Evolutionary conservation across 1,140 invertebrate species (phyloP).

Genomic region (Megathymus violae): DNA sequence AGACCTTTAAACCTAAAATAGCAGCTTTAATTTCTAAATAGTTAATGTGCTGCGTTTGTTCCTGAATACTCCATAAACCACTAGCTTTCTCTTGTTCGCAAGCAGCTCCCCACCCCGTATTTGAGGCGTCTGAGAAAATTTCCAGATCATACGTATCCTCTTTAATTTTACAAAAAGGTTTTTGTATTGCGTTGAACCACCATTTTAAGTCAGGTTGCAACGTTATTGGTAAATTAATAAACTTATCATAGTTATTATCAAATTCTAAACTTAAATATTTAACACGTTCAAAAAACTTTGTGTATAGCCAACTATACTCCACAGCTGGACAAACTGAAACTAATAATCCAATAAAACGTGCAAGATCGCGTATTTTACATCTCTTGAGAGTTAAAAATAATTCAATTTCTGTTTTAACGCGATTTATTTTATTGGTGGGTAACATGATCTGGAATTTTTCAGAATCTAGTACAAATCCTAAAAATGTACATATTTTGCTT

Average conservation of each 20-base stretch:
- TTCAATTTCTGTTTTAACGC: no score
- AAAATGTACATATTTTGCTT: background rate
- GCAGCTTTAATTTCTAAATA: slow-evolving; percentile 1
- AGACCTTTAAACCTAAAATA: slow-evolving; percentile 6
- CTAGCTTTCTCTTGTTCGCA: background rate
- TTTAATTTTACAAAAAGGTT: no score
- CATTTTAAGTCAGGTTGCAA: no score
- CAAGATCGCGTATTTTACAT: slow-evolving; percentile 11
- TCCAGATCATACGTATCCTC: no score
- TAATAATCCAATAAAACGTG: slow-evolving; percentile 8
- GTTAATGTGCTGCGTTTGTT: background rate
- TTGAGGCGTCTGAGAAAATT: background rate
- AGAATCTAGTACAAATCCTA: slow-evolving; percentile 23
- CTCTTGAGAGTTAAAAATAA: slow-evolving; percentile 2
- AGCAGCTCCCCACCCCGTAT: background rate
- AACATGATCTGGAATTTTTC: background rate
- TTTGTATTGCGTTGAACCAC: no score
- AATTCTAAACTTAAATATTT: no score
- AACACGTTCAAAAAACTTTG: no score
- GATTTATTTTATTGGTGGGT: no score
- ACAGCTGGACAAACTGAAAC: slow-evolving; percentile 6
- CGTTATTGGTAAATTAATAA: no score
- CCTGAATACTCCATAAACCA: background rate
- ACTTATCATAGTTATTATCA: no score
- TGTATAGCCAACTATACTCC: no score